Evolutionary conservation across 2,113 vertebrate genomes (phyloP), one percentile per base, ranked within the genome.

Genomic region (Stigmatopora nigra): DNA sequence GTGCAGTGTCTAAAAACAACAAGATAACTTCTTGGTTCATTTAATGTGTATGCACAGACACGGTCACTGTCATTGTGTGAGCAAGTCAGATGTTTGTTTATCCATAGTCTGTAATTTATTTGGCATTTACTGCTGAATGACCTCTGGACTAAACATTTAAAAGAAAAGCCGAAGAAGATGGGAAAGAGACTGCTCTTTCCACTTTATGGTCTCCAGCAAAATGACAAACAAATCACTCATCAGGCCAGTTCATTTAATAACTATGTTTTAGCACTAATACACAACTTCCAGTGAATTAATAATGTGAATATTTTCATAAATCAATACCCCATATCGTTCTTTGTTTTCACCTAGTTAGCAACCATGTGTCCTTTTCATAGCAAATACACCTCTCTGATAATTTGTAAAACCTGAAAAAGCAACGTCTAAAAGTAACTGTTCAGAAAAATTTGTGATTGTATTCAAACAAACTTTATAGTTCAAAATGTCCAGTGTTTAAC

Each of bases 81-180:
- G 25, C 38, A 52, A 48, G 36, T 63, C 63, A 17, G 63, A 55
- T 53, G 52, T 58, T 73, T 49, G 57, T 65, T 76, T 64, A 64
- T 60, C 17, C 16, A 14, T 59, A 41, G 38, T 10, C 38, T 41
- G 15, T 69, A 25, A 75, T 77, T 63, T 70, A 48, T 77, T 70
- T 73, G 65, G 22, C 77, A 79, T 80, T 82, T 73, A 60, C 67
- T 53, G 62, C 31, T 11, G 48, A 70, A 72, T 36, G 48, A 78
- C 73, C 68, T 79, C 64, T 66, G 46, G 64, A 52, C 7, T 11
- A 64, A 20, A 52, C 22, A 69, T 25, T 61, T n/a, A 62, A 75
- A 64, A 64, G 14, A 19, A 53, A 67, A 68, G 4, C 72, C 49
- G 25, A 45, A 56, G 64, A 5, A 61, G 47, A 71, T 46, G 44